Evolutionary conservation across 2,888 invertebrate species (phyloP).

Genomic region (Arrhopalites spinosus): DNA sequence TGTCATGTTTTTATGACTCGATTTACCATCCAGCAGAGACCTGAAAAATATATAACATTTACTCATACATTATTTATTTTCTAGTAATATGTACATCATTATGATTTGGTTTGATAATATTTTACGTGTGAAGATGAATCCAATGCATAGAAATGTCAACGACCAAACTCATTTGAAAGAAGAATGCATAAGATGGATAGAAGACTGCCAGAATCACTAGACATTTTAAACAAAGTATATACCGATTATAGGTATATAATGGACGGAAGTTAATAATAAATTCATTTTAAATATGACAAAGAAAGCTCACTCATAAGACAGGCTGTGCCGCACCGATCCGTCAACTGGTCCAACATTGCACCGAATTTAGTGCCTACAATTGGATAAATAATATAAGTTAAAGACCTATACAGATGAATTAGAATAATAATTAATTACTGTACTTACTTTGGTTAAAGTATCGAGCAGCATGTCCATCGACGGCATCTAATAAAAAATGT

Average conservation of each 20-base stretch:
- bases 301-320: no score
- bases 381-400: no score
- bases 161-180: constrained; percentile 90
- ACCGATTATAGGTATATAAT: no score
- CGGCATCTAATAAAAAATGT: no score
- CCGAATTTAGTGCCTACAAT: constrained; percentile 83
- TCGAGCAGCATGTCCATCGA: constrained; percentile 97
- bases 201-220: constrained; percentile 88
- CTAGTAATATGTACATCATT: not conserved
- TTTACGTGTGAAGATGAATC: constrained; percentile 91
- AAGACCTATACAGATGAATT: no score
- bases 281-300: no score
- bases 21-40: constrained; percentile 79
- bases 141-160: constrained; percentile 98
- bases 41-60: constrained; percentile 60
- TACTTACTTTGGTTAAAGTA: constrained; percentile 82
- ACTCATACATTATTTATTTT: not conserved
- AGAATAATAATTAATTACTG: no score
- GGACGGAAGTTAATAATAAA: no score
- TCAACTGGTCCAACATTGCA: constrained; percentile 93
- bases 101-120: no score
- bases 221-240: no score
- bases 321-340: constrained; percentile 95
- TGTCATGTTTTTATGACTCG: constrained; percentile 90
- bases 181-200: constrained; percentile 91